A percentile compares a stretch with the other conserved stretches of the same genome.
Conservation (phyloP, 53 echinoderm and acorn worm species). For the Luidia sarsii region DNA sequence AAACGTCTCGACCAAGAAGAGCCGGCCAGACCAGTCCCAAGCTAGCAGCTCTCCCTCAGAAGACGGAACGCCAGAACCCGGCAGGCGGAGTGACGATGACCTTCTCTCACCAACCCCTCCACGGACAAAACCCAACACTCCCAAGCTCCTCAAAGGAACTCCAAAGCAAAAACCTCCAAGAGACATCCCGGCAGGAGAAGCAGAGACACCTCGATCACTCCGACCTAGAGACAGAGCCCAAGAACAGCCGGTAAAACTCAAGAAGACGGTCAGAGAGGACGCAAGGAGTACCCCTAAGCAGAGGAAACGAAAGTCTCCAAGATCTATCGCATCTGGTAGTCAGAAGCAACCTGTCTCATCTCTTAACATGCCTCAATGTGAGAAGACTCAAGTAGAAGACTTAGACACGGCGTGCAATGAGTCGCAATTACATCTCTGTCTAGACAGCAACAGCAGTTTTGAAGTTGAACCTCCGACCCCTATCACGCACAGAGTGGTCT, state of each 20-base stretch:
- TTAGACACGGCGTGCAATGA: conserved; percentile 62
- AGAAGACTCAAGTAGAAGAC: conserved; percentile 13
- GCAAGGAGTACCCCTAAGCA: not conserved
- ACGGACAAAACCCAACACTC: conserved; percentile 57
- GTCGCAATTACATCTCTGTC: conserved; percentile 48
- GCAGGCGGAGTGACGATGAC: conserved; percentile 75
- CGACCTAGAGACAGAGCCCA: conserved; percentile 15
- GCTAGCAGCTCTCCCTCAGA: not conserved
- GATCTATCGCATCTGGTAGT: not conserved
- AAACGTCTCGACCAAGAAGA: conserved; percentile 26
- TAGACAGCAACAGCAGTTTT: conserved; percentile 57
- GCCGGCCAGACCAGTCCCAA: not conserved
- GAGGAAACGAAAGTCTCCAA: conserved; percentile 11
- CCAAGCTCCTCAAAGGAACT: conserved; percentile 64
- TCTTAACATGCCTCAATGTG: conserved; percentile 20
- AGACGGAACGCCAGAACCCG: conserved; percentile 15
- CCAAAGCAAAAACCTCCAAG: conserved; percentile 44
- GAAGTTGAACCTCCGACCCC: conserved; percentile 52
- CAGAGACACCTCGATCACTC: not conserved
- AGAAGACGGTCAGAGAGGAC: not conserved
- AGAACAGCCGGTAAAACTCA: not conserved
- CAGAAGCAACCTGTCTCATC: not conserved
- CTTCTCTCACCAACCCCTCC: conserved; percentile 77
- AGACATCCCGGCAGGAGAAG: not conserved
- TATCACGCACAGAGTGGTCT: not conserved